Conservation (phyloP, 2,113 vertebrate species). For the Plotosus lineatus region DNA sequence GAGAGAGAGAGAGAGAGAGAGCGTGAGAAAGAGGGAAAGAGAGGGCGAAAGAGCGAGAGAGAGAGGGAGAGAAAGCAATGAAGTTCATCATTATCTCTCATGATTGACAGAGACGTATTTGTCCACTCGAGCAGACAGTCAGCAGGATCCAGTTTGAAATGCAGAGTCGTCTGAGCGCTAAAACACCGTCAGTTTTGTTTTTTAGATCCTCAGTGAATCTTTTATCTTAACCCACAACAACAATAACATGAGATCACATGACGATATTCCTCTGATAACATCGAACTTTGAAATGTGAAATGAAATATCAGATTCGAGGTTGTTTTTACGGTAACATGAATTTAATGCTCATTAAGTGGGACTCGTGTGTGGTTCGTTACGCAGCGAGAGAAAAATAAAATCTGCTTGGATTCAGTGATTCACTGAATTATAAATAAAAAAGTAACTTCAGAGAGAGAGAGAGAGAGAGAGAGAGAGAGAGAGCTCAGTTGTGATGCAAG, state of each 20-base stretch:
- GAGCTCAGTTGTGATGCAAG: no score
- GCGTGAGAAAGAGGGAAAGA: no score
- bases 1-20: no score
- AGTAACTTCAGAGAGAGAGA: no score
- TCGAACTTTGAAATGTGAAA: not conserved
- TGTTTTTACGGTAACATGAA: not conserved
- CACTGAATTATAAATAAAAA: not conserved
- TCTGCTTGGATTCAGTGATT: slow-evolving; percentile 23
- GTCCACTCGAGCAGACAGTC: slow-evolving; percentile 58
- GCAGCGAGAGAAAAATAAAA: not conserved
- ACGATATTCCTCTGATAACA: not conserved
- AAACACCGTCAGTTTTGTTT: not conserved
- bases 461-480: no score
- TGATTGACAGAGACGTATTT: slow-evolving; percentile 69
- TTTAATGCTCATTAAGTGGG: not conserved
- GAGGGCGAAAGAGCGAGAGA: no score
- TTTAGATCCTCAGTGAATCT: not conserved
- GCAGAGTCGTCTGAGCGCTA: not conserved
- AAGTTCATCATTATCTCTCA: slow-evolving; percentile 68
- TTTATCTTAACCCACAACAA: not conserved
- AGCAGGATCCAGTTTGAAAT: slow-evolving; percentile 64
- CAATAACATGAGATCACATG: not conserved
- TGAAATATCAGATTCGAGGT: not conserved
- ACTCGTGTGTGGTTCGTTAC: not conserved
- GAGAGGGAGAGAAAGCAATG: slow-evolving; percentile 47